Conservation (phyloP, 2,113 vertebrate species). For the Cavia porcellus region DNA sequence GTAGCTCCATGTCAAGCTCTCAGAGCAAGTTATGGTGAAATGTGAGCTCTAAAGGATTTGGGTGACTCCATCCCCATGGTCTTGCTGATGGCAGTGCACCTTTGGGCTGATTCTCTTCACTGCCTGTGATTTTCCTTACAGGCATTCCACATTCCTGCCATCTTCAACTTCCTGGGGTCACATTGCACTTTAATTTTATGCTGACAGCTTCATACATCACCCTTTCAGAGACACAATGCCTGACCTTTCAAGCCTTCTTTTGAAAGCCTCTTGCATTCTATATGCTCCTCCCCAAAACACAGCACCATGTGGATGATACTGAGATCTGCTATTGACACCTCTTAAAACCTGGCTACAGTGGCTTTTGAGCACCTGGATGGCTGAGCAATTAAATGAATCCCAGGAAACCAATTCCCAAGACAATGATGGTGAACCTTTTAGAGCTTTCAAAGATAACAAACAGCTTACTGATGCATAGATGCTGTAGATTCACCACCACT, state of each 20-base stretch:
- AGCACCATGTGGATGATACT: background rate
- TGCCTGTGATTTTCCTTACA: background rate
- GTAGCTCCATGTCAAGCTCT: background rate
- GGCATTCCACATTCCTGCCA: background rate
- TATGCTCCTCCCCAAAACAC: background rate
- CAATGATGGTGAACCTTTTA: background rate
- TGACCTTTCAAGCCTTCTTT: background rate
- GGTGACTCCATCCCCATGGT: background rate
- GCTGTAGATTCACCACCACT: background rate
- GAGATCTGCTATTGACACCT: background rate
- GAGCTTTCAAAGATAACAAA: background rate
- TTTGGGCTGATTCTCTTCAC: background rate
- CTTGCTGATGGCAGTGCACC: background rate
- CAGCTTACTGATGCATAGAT: background rate
- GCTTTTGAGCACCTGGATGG: background rate
- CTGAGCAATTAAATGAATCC: background rate
- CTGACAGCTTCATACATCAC: background rate
- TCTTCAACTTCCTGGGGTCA: background rate
- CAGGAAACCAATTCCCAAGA: background rate
- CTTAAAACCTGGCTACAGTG: background rate
- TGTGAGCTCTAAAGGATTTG: background rate
- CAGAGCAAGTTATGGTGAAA: background rate
- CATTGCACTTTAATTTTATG: background rate
- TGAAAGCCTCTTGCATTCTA: background rate
- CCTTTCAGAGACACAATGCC: background rate